Evolutionary conservation across 2,797 vertebrate genomes (phyloP), one percentile per base, ranked within the genome.

Genomic region (Meriones psammophilus): DNA sequence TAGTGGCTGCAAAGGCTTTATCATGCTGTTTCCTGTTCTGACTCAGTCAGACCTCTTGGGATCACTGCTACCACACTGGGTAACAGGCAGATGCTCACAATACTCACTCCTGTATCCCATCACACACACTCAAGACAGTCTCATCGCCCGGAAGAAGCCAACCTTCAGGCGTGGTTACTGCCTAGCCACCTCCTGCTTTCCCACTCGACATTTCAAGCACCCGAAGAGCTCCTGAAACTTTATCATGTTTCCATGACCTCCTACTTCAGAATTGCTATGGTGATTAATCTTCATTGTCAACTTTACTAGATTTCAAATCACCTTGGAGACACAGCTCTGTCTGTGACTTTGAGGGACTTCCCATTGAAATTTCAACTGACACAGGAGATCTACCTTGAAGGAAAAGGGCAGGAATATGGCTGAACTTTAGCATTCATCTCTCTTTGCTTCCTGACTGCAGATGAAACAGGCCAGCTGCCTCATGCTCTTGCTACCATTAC

Each of bases 181-280:
- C 5, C 26, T 87, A 50, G 30, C 62, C 86, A 0, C 7, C 12
- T 84, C 42, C 42, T 12, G 92, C 42, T 81, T 26, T 33, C 0
- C 8, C 2, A 0, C 36, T 88, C 39, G 58, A 71, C 76, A 46
- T 73, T 80, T 87, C 36, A 87, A 80, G 58, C n/a, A 84, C 28
- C 17, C 83, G 58, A 46, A 42, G 74, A 92, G 39, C 28, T 46
- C 15, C 89, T 79, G 78, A 94, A 89, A 83, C 93, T 91, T 22
- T 4, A 22, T 39, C 30, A 30, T 66, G 64, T 78, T 94, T 87
- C 83, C 42, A 54, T 92, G 42, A 76, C 4, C 8, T 95, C 14
- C 42, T 33, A 60, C 9, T 78, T 92, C 86, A 90, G 9, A 88
- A 71, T 76, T 10, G 87, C 39, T 64, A 5, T 9, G 10, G 30